Evolutionary conservation across 2,113 vertebrate genomes (phyloP).

Genomic region (Austrofundulus limnaeus): DNA sequence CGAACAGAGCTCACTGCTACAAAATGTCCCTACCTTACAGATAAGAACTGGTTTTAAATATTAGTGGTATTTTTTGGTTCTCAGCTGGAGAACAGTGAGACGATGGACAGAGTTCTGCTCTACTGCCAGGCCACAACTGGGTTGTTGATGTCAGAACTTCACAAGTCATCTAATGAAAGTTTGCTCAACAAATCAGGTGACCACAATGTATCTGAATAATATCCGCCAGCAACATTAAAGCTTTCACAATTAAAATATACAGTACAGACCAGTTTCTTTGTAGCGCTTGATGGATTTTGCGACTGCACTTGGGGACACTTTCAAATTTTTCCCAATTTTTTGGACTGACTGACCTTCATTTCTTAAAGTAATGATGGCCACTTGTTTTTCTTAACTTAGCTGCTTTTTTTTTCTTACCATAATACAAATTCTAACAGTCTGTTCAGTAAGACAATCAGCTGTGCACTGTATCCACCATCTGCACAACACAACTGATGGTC

Average conservation of each 20-base stretch:
- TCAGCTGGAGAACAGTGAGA: constrained; percentile 65
- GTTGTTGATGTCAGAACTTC: constrained; percentile 80
- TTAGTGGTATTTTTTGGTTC: constrained; percentile 10
- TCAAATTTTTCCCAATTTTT: too few relatives aligned
- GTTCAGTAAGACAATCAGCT: too few relatives aligned
- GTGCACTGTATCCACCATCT: too few relatives aligned
- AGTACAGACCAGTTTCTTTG: too few relatives aligned
- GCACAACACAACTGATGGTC: too few relatives aligned
- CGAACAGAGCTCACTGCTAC: background rate
- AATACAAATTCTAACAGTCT: too few relatives aligned
- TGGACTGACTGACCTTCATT: too few relatives aligned
- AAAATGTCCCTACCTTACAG: background rate
- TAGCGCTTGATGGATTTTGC: too few relatives aligned
- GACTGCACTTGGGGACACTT: too few relatives aligned
- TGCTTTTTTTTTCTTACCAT: too few relatives aligned
- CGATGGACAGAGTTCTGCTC: constrained; percentile 69
- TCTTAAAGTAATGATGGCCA: too few relatives aligned
- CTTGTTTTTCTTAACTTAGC: too few relatives aligned
- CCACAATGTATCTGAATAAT: background rate
- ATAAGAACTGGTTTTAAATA: background rate
- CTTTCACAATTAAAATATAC: background rate
- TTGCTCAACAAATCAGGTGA: constrained; percentile 83
- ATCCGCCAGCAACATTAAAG: background rate
- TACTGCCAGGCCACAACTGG: constrained; percentile 70
- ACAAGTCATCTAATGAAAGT: constrained; percentile 74